Percentiles rank a stretch among this genome's conserved stretches.
Conservation (phyloP, 2,113 vertebrate species). For the Noctilio leporinus region DNA sequence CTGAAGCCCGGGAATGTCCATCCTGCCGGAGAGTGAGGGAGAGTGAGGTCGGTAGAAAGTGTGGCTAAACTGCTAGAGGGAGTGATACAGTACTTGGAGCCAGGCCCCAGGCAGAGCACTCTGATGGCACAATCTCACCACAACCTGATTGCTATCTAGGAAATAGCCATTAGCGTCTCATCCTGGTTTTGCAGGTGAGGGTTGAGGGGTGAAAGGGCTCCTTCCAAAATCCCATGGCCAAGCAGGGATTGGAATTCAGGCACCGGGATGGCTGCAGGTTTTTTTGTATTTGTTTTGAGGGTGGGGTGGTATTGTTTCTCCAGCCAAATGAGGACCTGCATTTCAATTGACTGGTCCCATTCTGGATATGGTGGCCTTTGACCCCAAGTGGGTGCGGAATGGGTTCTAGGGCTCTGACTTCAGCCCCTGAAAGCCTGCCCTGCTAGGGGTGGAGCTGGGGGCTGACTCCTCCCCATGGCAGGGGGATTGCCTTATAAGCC, state of each 20-base stretch:
- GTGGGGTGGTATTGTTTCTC: not conserved
- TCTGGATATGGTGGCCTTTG: slow-evolving; percentile 15
- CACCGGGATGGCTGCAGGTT: not conserved
- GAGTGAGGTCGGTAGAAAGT: not conserved
- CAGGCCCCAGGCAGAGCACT: not conserved
- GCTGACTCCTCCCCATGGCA: slow-evolving; percentile 56
- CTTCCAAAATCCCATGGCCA: not conserved
- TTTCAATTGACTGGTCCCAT: not conserved
- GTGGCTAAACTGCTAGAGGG: not conserved
- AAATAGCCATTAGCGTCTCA: not conserved
- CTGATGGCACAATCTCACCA: not conserved
- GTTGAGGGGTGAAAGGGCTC: not conserved
- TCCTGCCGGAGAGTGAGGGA: not conserved
- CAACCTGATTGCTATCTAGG: not conserved
- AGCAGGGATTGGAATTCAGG: not conserved
- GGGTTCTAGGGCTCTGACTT: not conserved
- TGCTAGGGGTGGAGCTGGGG: slow-evolving; percentile 19
- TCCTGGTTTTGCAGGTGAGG: not conserved
- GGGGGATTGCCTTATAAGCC: slow-evolving; percentile 83
- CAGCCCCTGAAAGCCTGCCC: not conserved
- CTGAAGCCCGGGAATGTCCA: not conserved
- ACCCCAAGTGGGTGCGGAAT: not conserved
- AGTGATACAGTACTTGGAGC: not conserved
- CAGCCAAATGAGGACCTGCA: not conserved
- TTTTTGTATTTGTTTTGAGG: not conserved